Conservation (phyloP, 2,888 invertebrate species). For the Craniophora ligustri region DNA sequence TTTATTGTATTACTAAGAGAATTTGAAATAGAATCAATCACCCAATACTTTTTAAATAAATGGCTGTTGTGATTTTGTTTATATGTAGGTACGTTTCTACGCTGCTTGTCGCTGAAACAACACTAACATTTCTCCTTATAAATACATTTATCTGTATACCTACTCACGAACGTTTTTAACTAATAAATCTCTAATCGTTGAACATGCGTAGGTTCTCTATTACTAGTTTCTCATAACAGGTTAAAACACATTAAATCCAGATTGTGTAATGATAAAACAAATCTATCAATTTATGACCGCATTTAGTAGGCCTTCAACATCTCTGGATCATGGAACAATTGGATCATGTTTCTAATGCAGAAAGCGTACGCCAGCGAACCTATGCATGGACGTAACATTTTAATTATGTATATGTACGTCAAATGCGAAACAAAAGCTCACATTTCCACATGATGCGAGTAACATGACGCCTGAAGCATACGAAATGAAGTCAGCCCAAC, state of each 20-base stretch:
- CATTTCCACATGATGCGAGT: conserved; percentile 64
- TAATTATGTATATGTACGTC: conserved; percentile 60
- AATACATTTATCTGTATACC: no score
- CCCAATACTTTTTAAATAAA: no score
- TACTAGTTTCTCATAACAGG: no score
- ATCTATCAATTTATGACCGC: background rate
- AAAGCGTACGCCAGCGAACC: conserved; percentile 13
- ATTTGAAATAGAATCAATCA: background rate
- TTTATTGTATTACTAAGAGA: background rate
- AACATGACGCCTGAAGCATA: conserved; percentile 67
- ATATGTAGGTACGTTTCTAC: background rate
- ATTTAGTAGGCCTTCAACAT: conserved; percentile 9
- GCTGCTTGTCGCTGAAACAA: no score
- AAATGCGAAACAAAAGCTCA: conserved; percentile 70
- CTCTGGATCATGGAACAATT: conserved; percentile 38
- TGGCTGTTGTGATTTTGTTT: background rate
- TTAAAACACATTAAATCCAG: no score
- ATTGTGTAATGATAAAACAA: no score
- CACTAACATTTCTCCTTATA: no score
- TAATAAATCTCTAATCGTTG: no score
- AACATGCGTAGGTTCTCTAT: no score
- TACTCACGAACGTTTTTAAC: no score
- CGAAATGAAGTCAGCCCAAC: conserved; percentile 72
- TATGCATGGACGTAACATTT: conserved; percentile 43
- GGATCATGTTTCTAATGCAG: conserved; percentile 37